Evolutionary conservation across 2,797 vertebrate genomes (phyloP).

Genomic region (Rhadinocentrus ornatus): DNA sequence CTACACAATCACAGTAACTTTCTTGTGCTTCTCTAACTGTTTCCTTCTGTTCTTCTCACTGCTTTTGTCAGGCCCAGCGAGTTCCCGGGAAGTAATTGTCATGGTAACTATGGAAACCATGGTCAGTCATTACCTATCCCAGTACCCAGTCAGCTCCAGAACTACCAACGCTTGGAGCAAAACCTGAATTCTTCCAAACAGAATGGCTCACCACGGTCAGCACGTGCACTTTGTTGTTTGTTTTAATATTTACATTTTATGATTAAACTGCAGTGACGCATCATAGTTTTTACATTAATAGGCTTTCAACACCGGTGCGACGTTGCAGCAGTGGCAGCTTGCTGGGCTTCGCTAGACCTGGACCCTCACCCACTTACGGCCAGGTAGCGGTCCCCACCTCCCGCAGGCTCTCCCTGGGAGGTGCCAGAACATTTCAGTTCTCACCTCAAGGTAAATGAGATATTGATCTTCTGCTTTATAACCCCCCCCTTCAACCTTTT

Average conservation of each 20-base stretch:
- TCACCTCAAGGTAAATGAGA: conserved; percentile 88
- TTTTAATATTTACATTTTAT: background rate
- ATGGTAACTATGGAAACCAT: conserved; percentile 76
- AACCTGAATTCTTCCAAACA: conserved; percentile 88
- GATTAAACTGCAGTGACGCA: background rate
- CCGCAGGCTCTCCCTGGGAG: conserved; percentile 89
- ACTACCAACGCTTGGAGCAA: conserved; percentile 96
- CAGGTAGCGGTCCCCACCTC: conserved; percentile 74
- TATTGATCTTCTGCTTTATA: background rate
- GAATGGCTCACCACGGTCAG: conserved; percentile 85
- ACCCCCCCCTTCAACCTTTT: background rate
- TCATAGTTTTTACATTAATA: conserved; percentile 36
- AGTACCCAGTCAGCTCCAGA: conserved; percentile 94
- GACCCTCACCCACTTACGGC: conserved; percentile 87
- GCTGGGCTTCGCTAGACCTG: conserved; percentile 82
- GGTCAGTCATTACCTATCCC: conserved; percentile 94
- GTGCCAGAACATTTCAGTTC: conserved; percentile 87
- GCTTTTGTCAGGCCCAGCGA: conserved; percentile 81
- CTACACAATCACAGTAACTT: conserved; percentile 9
- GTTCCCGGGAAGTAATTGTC: conserved; percentile 82
- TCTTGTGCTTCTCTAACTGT: conserved; percentile 28
- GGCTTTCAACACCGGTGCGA: conserved; percentile 79
- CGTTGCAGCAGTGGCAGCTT: conserved; percentile 89
- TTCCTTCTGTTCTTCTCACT: conserved; percentile 48
- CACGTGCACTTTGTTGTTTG: background rate